Percentiles rank a stretch among this genome's conserved stretches.
Conservation (phyloP, 2,113 vertebrate genomes). For the Charadrius vociferus region DNA sequence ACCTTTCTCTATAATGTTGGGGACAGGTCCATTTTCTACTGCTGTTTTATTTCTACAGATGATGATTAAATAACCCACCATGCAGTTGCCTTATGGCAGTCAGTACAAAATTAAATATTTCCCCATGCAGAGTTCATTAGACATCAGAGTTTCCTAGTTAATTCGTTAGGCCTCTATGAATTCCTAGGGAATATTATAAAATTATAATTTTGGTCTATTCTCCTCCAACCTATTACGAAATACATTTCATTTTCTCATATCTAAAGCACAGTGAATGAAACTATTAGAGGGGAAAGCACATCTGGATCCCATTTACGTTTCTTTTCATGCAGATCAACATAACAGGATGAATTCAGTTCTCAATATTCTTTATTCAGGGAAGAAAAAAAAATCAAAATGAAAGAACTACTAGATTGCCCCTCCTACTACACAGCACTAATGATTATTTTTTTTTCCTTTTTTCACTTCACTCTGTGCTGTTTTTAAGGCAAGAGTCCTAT, state of each 20-base stretch:
- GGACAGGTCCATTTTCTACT: not conserved
- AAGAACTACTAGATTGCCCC: not conserved
- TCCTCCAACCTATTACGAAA: slow-evolving; percentile 48
- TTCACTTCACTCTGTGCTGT: not conserved
- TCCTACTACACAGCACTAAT: not conserved
- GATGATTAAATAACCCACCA: slow-evolving; percentile 66
- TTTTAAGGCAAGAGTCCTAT: not conserved
- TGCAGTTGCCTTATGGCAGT: slow-evolving; percentile 54
- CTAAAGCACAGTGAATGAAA: slow-evolving; percentile 49
- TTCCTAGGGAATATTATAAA: slow-evolving; percentile 66
- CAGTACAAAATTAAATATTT: slow-evolving; percentile 66
- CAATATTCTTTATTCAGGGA: not conserved
- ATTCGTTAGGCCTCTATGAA: slow-evolving; percentile 65
- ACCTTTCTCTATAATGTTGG: not conserved
- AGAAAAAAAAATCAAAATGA: not conserved
- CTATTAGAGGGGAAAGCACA: slow-evolving; percentile 59
- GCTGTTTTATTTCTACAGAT: slow-evolving; percentile 48
- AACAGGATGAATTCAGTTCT: slow-evolving; percentile 34
- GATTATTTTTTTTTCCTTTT: not conserved
- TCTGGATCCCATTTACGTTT: slow-evolving; percentile 51
- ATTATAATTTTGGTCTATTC: slow-evolving; percentile 66
- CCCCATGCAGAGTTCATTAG: slow-evolving; percentile 71
- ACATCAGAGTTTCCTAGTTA: slow-evolving; percentile 63
- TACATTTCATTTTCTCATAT: slow-evolving; percentile 45
- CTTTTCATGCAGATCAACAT: slow-evolving; percentile 52